phyloP scores from a whole-genome alignment of 2,113 vertebrate genomes.

The Natator depressus region DNA sequence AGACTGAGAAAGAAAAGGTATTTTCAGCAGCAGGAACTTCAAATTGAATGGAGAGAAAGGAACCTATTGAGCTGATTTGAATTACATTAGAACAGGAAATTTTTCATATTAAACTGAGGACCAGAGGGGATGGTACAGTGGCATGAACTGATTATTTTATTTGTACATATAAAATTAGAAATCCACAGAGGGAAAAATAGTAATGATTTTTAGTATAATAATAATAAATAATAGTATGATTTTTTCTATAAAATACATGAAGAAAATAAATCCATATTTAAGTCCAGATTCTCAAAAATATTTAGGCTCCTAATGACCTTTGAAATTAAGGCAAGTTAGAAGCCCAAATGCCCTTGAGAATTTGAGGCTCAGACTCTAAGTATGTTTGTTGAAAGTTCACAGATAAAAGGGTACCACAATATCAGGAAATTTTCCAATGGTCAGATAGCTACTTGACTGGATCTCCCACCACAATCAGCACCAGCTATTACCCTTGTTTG shows the following conservation, averaged over 20 bases:
- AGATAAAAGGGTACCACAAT: background rate
- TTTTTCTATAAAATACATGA: background rate
- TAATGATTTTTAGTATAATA: too few species aligned
- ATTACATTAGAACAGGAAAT: background rate
- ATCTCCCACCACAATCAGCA: background rate
- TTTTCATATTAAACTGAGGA: background rate
- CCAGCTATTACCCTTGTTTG: background rate
- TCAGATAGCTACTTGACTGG: background rate
- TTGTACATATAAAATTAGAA: background rate
- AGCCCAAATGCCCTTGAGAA: background rate
- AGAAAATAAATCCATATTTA: background rate
- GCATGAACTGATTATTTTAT: slow-evolving; percentile 12
- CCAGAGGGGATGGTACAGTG: background rate
- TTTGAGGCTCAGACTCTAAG: background rate
- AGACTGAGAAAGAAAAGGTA: background rate
- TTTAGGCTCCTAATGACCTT: background rate
- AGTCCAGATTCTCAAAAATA: background rate
- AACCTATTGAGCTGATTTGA: slow-evolving; percentile 3
- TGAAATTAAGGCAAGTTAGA: background rate
- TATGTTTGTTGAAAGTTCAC: background rate
- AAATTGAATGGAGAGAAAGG: background rate
- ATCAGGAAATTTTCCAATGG: background rate
- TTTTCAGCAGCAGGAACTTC: background rate
- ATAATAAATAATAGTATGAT: background rate
- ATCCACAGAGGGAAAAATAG: background rate